phyloP scores from a whole-genome alignment of 2,888 invertebrate genomes.

The Schrankia costaestrigalis region DNA sequence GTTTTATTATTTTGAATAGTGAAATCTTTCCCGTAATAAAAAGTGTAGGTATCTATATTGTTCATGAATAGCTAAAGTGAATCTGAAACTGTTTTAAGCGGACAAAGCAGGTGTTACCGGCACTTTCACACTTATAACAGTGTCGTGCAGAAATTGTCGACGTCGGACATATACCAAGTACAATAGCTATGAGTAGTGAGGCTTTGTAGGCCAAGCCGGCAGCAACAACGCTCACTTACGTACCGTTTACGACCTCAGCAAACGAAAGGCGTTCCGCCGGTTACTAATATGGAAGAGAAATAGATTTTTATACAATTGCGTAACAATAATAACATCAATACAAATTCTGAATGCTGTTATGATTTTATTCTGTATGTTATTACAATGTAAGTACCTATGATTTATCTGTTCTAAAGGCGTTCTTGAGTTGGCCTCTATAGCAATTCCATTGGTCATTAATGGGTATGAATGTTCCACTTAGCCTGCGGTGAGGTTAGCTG shows the following conservation, averaged over 20 bases:
- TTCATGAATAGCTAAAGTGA: conserved; percentile 54
- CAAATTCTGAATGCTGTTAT: conserved; percentile 17
- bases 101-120: conserved; percentile 54
- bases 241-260: conserved; percentile 42
- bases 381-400: background rate
- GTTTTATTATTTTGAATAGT: background rate
- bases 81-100: conserved; percentile 55
- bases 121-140: conserved; percentile 66
- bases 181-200: no score
- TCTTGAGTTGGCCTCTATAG: conserved; percentile 1
- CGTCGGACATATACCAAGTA: no score
- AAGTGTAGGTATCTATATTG: conserved; percentile 46
- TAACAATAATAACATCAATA: conserved; percentile 24
- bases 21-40: conserved; percentile 26
- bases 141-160: no score
- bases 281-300: conserved; percentile 41
- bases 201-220: conserved; percentile 9
- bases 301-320: conserved; percentile 43
- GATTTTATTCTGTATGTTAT: conserved; percentile 4
- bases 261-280: conserved; percentile 43
- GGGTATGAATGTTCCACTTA: conserved; percentile 55
- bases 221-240: conserved; percentile 26
- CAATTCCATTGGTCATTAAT: conserved; percentile 28
- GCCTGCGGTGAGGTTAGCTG: conserved; percentile 48
- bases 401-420: background rate